Evolutionary conservation across 2,888 invertebrate genomes (phyloP).

Genomic region (Nymphalis urticae): DNA sequence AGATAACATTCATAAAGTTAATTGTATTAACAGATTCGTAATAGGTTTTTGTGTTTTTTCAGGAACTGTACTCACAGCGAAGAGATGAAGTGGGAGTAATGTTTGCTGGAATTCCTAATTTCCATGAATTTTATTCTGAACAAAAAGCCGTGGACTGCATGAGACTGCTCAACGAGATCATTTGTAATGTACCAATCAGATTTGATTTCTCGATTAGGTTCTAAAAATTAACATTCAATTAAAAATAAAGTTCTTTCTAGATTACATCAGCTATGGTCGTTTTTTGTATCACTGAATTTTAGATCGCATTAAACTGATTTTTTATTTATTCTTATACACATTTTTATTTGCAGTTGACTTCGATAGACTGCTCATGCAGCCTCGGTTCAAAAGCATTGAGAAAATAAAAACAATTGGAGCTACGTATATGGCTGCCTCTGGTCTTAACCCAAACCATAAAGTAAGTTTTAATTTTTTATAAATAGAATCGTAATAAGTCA

Average conservation of each 20-base stretch:
- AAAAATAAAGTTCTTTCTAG: too few species aligned
- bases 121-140: slow-evolving; percentile 98
- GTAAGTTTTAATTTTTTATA: slow-evolving; percentile 53
- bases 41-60: slow-evolving; percentile 20
- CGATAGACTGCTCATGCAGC: slow-evolving; percentile 92
- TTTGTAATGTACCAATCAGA: slow-evolving; percentile 85
- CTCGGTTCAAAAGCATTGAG: slow-evolving; percentile 92
- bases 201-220: background rate
- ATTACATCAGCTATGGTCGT: too few species aligned
- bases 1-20: too few species aligned
- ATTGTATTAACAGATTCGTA: background rate
- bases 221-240: too few species aligned
- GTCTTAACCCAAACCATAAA: slow-evolving; percentile 89
- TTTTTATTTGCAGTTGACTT: slow-evolving; percentile 86
- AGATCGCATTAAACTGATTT: background rate
- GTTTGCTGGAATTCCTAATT: slow-evolving; percentile 99
- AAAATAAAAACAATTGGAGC: slow-evolving; percentile 98
- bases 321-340: background rate
- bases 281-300: background rate
- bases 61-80: slow-evolving; percentile 92
- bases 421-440: slow-evolving; percentile 97
- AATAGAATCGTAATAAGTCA: too few species aligned
- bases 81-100: slow-evolving; percentile 95
- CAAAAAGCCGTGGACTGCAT: slow-evolving; percentile 99
- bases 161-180: slow-evolving; percentile 97